Evolutionary conservation across 1,140 invertebrate species (phyloP).

Genomic region (Thaumetopoea pityocampa): DNA sequence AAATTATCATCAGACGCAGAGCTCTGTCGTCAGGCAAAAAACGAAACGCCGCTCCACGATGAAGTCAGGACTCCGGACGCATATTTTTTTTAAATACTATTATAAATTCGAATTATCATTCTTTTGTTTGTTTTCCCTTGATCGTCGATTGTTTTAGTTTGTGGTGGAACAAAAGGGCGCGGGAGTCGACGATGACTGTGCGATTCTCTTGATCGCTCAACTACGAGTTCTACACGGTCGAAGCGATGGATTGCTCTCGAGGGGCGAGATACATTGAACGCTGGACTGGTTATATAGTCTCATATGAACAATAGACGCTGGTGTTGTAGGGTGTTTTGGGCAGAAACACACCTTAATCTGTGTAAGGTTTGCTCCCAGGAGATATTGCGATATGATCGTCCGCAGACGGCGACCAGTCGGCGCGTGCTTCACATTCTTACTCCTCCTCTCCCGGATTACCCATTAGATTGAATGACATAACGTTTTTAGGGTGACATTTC

Average conservation of each 20-base stretch:
- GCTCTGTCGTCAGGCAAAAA: conserved; percentile 47
- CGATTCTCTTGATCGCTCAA: conserved; percentile 33
- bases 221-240: conserved; percentile 2
- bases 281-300: conserved; percentile 23
- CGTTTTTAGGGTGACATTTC: conserved; percentile 49
- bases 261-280: conserved; percentile 34
- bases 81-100: conserved; percentile 62
- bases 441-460: conserved; percentile 51
- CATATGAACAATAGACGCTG: conserved; percentile 33
- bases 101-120: conserved; percentile 61
- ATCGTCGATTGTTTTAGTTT: conserved; percentile 61
- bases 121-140: conserved; percentile 49
- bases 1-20: conserved; percentile 69
- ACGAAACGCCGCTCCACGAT: conserved; percentile 34
- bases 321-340: conserved; percentile 27
- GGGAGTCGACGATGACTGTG: conserved; percentile 55
- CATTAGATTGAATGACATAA: conserved; percentile 70
- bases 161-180: conserved; percentile 31
- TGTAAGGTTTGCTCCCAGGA: conserved; percentile 38
- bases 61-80: conserved; percentile 33
- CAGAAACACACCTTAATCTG: conserved; percentile 25
- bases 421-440: conserved; percentile 66
- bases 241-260: conserved; percentile 18
- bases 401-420: conserved; percentile 42
- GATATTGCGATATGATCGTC: conserved; percentile 66